Conservation (phyloP, 2,113 vertebrate genomes). For the Silurus meridionalis region DNA sequence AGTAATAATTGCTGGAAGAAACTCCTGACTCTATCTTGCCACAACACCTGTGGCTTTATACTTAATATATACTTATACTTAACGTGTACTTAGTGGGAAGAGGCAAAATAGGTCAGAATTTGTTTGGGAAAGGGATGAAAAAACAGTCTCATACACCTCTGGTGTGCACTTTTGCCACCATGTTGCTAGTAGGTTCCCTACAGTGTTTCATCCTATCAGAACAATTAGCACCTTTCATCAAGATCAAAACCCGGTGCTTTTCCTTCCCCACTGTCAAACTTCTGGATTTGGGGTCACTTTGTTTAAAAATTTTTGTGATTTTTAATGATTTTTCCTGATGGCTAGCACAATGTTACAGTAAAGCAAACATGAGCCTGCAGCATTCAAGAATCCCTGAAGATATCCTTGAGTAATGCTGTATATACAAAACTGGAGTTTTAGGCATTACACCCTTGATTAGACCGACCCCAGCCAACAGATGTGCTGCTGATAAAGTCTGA, state of each 20-base stretch:
- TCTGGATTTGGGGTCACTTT: background rate
- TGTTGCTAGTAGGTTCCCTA: background rate
- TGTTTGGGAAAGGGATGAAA: background rate
- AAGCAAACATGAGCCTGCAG: background rate
- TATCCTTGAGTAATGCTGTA: background rate
- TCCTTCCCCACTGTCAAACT: background rate
- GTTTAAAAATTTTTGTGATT: background rate
- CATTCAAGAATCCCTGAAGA: background rate
- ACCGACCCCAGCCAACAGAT: background rate
- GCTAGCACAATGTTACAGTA: background rate
- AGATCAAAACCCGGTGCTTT: slow-evolving; percentile 32
- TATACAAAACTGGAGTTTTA: background rate
- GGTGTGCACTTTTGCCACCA: background rate
- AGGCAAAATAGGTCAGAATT: background rate
- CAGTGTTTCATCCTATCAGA: slow-evolving; percentile 40
- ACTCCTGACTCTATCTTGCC: too few relatives aligned
- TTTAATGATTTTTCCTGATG: background rate
- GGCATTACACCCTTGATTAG: slow-evolving; percentile 10
- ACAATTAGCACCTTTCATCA: slow-evolving; percentile 47
- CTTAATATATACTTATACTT: too few relatives aligned
- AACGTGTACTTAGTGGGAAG: background rate
- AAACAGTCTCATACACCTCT: background rate
- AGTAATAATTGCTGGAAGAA: too few relatives aligned
- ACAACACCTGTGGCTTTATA: too few relatives aligned
- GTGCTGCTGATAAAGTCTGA: slow-evolving; percentile 20